phyloP scores from a whole-genome alignment of 2,888 invertebrate genomes.

The Stegana nigrithorax region DNA sequence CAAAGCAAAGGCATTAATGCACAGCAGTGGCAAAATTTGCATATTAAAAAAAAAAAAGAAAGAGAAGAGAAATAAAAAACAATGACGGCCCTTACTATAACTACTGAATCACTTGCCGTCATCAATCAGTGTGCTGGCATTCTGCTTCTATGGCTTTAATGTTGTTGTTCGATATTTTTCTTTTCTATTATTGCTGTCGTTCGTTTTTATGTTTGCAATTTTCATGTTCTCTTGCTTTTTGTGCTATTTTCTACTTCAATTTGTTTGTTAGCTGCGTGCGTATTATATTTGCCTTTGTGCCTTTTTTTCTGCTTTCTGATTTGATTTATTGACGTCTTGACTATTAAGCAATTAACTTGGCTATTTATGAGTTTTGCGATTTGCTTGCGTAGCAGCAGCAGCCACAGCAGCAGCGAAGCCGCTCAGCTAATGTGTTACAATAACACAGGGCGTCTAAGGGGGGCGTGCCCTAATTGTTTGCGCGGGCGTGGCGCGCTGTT shows the following conservation, averaged over 20 bases:
- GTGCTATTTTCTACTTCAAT: conserved; percentile 45
- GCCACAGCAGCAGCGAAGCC: too few species aligned
- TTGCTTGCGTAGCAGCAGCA: background rate
- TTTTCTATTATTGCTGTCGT: background rate
- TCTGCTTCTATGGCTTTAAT: background rate
- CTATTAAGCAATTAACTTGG: conserved; percentile 54
- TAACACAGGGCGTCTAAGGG: background rate
- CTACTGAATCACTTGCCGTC: too few species aligned
- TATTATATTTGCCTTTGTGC: too few species aligned
- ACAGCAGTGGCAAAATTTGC: too few species aligned
- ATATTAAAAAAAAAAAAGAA: too few species aligned
- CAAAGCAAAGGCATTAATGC: too few species aligned
- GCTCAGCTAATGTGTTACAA: too few species aligned
- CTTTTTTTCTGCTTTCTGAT: too few species aligned
- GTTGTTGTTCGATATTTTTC: background rate
- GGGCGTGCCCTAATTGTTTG: too few species aligned
- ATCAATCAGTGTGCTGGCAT: conserved; percentile 58
- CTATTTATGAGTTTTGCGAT: conserved; percentile 15
- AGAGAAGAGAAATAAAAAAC: too few species aligned
- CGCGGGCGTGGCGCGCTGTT: too few species aligned
- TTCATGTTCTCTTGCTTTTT: conserved; percentile 34
- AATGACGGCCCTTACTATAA: too few species aligned
- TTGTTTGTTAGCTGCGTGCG: conserved; percentile 47
- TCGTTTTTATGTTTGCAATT: conserved; percentile 23
- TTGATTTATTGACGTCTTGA: conserved; percentile 58